These are phyloP conservation scores for Telmatochromis brachygnathus DNA, from an alignment of 2,113 vertebrate genomes.

Conservation along the genomic window DNA sequence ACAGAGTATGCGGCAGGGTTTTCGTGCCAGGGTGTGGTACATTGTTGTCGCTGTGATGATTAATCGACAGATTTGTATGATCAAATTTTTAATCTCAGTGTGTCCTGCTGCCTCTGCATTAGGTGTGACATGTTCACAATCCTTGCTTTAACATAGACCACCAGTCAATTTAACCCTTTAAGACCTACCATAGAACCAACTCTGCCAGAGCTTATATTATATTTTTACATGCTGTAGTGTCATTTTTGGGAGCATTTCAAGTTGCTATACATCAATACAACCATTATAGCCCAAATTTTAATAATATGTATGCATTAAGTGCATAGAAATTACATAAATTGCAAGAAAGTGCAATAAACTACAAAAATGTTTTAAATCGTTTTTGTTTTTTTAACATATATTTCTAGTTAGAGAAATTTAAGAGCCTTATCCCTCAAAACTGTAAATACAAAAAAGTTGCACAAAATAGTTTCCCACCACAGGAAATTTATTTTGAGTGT, in stretches of 20 bases:
- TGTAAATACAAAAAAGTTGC: not conserved
- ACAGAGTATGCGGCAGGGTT: conserved; percentile 35
- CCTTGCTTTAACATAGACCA: not conserved
- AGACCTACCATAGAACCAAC: not conserved
- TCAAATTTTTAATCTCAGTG: conserved; percentile 27
- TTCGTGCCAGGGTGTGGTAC: conserved; percentile 11
- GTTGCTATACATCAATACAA: not conserved
- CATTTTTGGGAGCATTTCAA: not conserved
- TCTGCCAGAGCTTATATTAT: not conserved
- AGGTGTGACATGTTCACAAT: conserved; percentile 9
- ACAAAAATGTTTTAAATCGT: rapidly evolving
- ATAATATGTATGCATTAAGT: not conserved
- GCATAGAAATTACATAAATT: not conserved
- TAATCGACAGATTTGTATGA: conserved; percentile 30
- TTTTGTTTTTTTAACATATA: not conserved
- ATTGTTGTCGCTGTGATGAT: not conserved
- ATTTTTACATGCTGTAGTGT: not conserved
- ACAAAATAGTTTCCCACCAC: not conserved
- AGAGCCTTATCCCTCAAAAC: not conserved
- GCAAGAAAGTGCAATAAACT: not conserved
- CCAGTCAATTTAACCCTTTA: not conserved
- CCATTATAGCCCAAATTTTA: not conserved
- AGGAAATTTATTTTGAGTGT: no score
- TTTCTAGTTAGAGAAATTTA: not conserved
- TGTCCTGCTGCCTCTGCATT: conserved; percentile 29